Evolutionary conservation across 2,113 vertebrate genomes (phyloP), one percentile per base, ranked within the genome.

Genomic region (Choloepus hoffmanni): DNA sequence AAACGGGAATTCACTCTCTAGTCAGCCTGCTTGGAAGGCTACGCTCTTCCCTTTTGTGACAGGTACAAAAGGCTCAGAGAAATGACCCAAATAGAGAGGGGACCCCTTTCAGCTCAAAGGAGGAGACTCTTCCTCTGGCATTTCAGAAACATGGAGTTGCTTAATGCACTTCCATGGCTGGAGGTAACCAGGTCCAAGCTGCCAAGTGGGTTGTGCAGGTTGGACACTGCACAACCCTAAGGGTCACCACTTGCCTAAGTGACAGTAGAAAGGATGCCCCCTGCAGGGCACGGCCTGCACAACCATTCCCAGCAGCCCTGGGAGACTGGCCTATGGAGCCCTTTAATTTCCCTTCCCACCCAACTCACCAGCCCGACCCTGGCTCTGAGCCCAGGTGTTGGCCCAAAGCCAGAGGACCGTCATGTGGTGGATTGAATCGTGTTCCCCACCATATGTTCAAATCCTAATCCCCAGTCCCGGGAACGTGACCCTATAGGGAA

Each of bases 391-490:
- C 6, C 70, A 90, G 36, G 36, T 45, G 21, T 23, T 67, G n/a
- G 14, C 33, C 83, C 84, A 83, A 94, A 92, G 43, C 84, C 87
- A 84, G 79, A 91, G 60, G 85, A 88, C 70, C 24, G 77, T 18
- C 23, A 2, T 21, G 58, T 60, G 23, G 58, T 60, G 19, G 21
- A 19, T 7, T 60, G 58, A 23, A 60, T 60, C 21, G 58, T 21
- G 58, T 60, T 60, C 58, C 21, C 19, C 58, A 23, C 2, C 19
- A 60, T 60, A 23, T 8, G 7, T 60, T 7, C 58, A 60, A 60
- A 60, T 23, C 19, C 58, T 23, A 60, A 21, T 19, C 5, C 58
- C 58, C 58, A 7, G 21, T 23, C 19, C 58, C 58, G 5, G 1
- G 58, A 21, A 60, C 6, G 58, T 60, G 21, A 53, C 5, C 58